Evolutionary conservation across 2,113 vertebrate genomes (phyloP).

Genomic region (Apteryx mantelli): DNA sequence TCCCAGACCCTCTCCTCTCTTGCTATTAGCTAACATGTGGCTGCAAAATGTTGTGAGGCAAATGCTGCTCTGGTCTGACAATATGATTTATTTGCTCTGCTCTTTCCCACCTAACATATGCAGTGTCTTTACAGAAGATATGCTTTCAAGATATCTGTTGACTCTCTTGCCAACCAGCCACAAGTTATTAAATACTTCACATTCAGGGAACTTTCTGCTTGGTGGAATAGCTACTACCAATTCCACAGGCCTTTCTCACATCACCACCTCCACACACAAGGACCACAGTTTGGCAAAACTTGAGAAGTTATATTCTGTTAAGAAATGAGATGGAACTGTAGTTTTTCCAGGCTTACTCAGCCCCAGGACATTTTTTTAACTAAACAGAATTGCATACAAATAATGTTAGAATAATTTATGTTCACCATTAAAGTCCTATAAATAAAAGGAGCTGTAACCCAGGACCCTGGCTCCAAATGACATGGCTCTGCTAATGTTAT

Average conservation of each 20-base stretch:
- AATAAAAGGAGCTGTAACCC: not conserved
- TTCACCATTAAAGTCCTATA: not conserved
- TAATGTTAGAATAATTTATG: not conserved
- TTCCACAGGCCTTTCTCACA: not conserved
- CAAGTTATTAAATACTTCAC: not conserved
- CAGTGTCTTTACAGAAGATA: not conserved
- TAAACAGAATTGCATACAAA: not conserved
- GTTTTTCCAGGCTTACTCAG: not conserved
- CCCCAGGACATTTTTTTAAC: not conserved
- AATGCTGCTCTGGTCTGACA: not conserved
- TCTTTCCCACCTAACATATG: not conserved
- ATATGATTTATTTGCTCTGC: not conserved
- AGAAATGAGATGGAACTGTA: not conserved
- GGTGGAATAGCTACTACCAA: not conserved
- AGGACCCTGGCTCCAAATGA: not conserved
- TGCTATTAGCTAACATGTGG: not conserved
- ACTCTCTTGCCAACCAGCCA: not conserved
- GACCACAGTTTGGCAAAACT: not conserved
- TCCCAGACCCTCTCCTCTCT: not conserved
- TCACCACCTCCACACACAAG: not conserved
- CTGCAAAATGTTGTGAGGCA: not conserved
- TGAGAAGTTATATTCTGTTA: not conserved
- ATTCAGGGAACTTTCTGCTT: not conserved
- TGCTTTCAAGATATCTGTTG: not conserved
- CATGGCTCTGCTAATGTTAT: not conserved